Evolutionary conservation across 2,113 vertebrate genomes (phyloP).

Genomic region (Lampris megalopsis): DNA sequence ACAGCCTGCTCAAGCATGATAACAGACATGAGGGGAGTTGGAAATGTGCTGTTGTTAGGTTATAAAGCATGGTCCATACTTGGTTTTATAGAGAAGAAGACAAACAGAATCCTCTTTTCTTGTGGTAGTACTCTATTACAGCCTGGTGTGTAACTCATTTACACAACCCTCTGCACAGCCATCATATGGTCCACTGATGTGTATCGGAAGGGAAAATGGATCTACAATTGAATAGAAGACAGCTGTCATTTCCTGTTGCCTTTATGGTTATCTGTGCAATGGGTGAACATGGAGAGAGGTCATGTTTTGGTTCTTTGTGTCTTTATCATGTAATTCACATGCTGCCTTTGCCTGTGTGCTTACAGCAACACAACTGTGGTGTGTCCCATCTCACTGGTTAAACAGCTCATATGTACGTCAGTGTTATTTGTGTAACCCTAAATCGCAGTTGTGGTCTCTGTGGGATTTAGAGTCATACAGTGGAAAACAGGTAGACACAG

Average conservation of each 20-base stretch:
- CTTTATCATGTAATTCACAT: slow-evolving; percentile 12
- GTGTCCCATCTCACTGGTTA: too few relatives aligned
- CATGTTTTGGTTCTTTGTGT: slow-evolving; percentile 34
- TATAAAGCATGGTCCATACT: slow-evolving; percentile 54
- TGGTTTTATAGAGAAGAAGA: slow-evolving; percentile 43
- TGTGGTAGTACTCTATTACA: slow-evolving; percentile 68
- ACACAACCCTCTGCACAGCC: slow-evolving; percentile 62
- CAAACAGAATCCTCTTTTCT: slow-evolving; percentile 47
- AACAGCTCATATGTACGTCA: too few relatives aligned
- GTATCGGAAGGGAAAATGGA: slow-evolving; percentile 76
- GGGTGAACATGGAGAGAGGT: slow-evolving; percentile 25
- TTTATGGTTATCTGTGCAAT: slow-evolving; percentile 51
- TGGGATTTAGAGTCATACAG: too few relatives aligned
- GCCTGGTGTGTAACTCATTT: slow-evolving; percentile 66
- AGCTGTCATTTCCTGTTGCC: slow-evolving; percentile 73
- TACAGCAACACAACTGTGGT: too few relatives aligned
- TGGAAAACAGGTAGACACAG: too few relatives aligned
- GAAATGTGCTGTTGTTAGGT: slow-evolving; percentile 45
- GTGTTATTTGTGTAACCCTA: too few relatives aligned
- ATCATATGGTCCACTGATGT: slow-evolving; percentile 72
- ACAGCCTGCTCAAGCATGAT: not conserved
- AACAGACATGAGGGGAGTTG: slow-evolving; percentile 19
- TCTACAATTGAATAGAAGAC: slow-evolving; percentile 78
- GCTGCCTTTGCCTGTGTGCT: not conserved
- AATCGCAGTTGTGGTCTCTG: too few relatives aligned